Evolutionary conservation across 2,888 invertebrate species (phyloP).

Genomic region (Drosophila nr. fundita): DNA sequence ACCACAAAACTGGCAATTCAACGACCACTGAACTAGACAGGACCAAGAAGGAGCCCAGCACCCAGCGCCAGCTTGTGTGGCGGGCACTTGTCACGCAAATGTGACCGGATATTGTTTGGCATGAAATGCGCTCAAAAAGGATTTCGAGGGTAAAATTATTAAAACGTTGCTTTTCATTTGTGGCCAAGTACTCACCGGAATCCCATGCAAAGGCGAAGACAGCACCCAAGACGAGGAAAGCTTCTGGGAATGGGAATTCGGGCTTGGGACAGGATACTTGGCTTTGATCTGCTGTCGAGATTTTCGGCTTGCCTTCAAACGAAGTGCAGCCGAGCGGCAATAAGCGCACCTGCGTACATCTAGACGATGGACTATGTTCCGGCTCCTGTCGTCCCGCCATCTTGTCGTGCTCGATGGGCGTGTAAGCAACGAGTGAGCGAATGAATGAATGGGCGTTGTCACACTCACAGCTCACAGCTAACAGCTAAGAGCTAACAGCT

Average conservation of each 20-base stretch:
- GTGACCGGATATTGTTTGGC: conserved; percentile 74
- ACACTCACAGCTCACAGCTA: conserved; percentile 64
- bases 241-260: background rate
- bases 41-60: conserved; percentile 9
- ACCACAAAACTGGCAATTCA: conserved; percentile 52
- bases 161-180: conserved; percentile 77
- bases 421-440: conserved; percentile 80
- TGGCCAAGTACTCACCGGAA: conserved; percentile 43
- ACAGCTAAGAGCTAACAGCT: conserved; percentile 26
- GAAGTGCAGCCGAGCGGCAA: conserved; percentile 81
- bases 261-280: conserved; percentile 45
- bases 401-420: conserved; percentile 79
- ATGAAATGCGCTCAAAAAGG: conserved; percentile 56
- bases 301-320: conserved; percentile 78
- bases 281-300: conserved; percentile 79
- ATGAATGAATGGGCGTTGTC: conserved; percentile 75
- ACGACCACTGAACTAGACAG: conserved; percentile 22
- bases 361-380: conserved; percentile 59
- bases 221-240: conserved; percentile 21
- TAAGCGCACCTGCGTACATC: conserved; percentile 83
- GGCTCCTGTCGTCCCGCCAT: conserved; percentile 15
- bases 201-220: conserved; percentile 52
- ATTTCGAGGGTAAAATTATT: conserved; percentile 73
- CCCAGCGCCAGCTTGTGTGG: conserved; percentile 11
- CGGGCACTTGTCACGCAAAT: conserved; percentile 74